These are phyloP conservation scores for Gopherus flavomarginatus DNA, from an alignment of 2,113 vertebrate species.

Conservation along the genomic window DNA sequence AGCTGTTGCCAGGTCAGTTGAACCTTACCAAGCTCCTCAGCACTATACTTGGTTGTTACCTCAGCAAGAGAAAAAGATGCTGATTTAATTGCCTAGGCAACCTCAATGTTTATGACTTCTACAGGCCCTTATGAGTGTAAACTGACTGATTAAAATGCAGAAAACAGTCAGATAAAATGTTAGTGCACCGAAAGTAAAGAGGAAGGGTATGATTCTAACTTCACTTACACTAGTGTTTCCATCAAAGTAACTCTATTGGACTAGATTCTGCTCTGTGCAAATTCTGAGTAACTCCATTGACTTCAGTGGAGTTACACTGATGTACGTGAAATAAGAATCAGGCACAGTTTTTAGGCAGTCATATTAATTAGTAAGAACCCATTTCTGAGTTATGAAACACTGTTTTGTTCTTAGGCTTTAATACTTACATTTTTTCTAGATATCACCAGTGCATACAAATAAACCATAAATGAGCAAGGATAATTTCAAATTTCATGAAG, in stretches of 20 bases:
- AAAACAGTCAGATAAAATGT: slow-evolving; percentile 11
- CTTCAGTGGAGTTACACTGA: background rate
- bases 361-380: background rate
- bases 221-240: background rate
- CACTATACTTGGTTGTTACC: slow-evolving; percentile 33
- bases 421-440: background rate
- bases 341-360: background rate
- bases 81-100: slow-evolving; percentile 62
- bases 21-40: slow-evolving; percentile 44
- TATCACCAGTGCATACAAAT: background rate
- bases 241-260: fast-evolving
- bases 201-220: background rate
- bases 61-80: background rate
- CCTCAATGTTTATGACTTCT: slow-evolving; percentile 17
- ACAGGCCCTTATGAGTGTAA: background rate
- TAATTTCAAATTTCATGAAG: background rate
- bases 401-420: background rate
- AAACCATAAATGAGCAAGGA: background rate
- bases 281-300: background rate
- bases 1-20: slow-evolving; percentile 55
- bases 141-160: background rate
- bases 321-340: background rate
- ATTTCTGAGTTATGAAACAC: background rate
- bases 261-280: background rate
- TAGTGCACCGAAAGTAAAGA: background rate